phyloP scores from a whole-genome alignment of 2,113 vertebrate species.

The Colius striatus region DNA sequence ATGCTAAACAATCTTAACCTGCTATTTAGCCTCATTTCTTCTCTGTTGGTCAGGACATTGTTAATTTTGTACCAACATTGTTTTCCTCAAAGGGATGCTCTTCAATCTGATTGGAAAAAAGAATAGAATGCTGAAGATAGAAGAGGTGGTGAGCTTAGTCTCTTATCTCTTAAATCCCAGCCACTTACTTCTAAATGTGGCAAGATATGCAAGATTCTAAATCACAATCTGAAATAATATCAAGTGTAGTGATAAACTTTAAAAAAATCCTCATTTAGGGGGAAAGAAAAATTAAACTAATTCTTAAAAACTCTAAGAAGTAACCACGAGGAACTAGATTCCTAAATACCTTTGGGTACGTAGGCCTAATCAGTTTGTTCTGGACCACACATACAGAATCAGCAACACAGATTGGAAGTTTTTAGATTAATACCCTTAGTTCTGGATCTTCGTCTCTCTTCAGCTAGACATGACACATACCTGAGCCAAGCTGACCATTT shows the following conservation, averaged over 20 bases:
- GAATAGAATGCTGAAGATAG: not conserved
- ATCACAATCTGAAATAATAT: not conserved
- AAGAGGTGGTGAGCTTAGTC: not conserved
- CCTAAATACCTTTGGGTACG: not conserved
- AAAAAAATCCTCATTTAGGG: rapidly evolving
- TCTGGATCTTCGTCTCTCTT: not conserved
- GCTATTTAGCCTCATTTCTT: not conserved
- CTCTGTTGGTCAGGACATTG: not conserved
- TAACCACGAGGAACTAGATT: not conserved
- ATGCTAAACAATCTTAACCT: not conserved
- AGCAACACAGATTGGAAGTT: not conserved
- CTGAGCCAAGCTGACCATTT: not conserved
- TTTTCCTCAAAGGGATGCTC: not conserved
- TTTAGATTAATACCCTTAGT: not conserved
- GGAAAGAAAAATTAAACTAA: not conserved
- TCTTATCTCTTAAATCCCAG: not conserved
- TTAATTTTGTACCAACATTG: not conserved
- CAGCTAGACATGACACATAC: not conserved
- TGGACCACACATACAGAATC: not conserved
- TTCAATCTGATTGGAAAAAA: not conserved
- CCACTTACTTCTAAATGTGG: not conserved
- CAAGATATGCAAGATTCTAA: not conserved
- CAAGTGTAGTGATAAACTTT: not conserved
- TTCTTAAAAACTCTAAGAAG: not conserved
- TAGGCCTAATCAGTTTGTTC: not conserved